These are phyloP conservation scores for Siderastrea radians DNA, from an alignment of 92 coral and sea anemone genomes.

Conservation along the genomic window DNA sequence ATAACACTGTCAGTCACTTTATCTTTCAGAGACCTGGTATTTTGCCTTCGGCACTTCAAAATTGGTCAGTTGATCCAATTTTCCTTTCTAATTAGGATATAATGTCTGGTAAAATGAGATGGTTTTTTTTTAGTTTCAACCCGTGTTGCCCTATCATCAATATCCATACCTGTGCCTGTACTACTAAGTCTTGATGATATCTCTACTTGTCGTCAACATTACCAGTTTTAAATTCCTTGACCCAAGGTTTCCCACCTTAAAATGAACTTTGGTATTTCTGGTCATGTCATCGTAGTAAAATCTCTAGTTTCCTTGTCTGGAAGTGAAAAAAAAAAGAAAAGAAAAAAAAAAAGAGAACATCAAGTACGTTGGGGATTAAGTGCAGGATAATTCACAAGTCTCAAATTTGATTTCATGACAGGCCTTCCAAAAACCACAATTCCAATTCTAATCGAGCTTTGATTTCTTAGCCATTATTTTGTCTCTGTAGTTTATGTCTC, in stretches of 20 bases:
- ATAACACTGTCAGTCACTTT: not conserved
- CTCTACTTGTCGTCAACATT: slow-evolving; percentile 12
- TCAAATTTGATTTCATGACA: too few species aligned
- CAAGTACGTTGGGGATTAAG: too few species aligned
- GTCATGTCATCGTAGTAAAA: too few species aligned
- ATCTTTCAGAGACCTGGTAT: not conserved
- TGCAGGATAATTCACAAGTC: too few species aligned
- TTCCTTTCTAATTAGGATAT: not conserved
- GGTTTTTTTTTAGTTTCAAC: not conserved
- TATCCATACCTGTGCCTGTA: not conserved
- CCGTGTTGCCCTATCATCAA: not conserved
- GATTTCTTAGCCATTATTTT: too few species aligned
- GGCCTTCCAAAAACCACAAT: too few species aligned
- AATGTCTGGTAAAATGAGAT: not conserved
- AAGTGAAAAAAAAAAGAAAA: too few species aligned
- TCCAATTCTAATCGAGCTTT: too few species aligned
- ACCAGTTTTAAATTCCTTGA: slow-evolving; percentile 17
- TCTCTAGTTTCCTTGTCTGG: too few species aligned
- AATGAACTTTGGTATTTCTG: too few species aligned
- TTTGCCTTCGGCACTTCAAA: slow-evolving; percentile 29
- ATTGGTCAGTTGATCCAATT: slow-evolving; percentile 3
- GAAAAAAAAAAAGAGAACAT: too few species aligned
- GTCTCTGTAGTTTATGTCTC: too few species aligned
- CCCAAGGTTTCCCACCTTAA: not conserved
- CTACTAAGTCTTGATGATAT: slow-evolving; percentile 4